phyloP scores from a whole-genome alignment of 2,113 vertebrate genomes.

The Coracopsis vasa region DNA sequence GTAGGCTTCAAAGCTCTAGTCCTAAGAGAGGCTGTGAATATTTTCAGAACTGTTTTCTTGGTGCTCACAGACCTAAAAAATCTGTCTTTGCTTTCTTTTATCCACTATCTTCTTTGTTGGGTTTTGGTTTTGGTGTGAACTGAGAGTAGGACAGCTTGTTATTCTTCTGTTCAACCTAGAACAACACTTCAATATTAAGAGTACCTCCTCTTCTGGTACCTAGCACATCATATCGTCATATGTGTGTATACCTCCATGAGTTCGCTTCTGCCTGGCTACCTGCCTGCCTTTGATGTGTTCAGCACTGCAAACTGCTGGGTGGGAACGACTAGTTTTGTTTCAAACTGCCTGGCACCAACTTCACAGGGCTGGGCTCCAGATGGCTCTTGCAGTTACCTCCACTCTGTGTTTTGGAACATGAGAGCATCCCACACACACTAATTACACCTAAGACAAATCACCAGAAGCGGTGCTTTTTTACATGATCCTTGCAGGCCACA shows the following conservation, averaged over 20 bases:
- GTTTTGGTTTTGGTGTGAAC: background rate
- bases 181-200: background rate
- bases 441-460: background rate
- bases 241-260: background rate
- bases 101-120: background rate
- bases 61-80: background rate
- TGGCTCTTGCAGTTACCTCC: conserved; percentile 2
- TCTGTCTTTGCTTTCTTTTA: background rate
- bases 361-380: background rate
- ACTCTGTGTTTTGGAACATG: background rate
- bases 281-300: background rate
- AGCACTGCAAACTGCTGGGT: background rate
- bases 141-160: background rate
- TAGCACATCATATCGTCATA: background rate
- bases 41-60: background rate
- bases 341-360: conserved; percentile 14
- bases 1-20: background rate
- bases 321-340: background rate
- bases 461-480: background rate
- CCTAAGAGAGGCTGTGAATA: background rate
- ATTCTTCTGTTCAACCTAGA: background rate
- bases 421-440: background rate
- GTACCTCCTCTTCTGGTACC: background rate
- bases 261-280: background rate
- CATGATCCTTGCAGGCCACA: background rate